Percentiles rank a stretch among this genome's conserved stretches.
Conservation (phyloP, 2,888 invertebrate species). For the Chrysotoxum bicinctum region DNA sequence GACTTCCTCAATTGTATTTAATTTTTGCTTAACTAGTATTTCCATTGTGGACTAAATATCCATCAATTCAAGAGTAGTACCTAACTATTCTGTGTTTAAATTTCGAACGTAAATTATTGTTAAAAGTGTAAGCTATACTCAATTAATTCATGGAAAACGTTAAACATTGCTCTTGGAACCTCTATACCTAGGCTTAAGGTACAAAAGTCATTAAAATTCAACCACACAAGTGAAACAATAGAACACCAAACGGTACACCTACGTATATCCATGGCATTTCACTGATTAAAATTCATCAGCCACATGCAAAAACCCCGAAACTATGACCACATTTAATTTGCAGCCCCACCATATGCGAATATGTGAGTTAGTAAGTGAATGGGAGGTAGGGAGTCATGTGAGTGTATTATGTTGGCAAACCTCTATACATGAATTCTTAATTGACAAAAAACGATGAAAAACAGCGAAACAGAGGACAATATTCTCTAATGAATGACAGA, state of each 20-base stretch:
- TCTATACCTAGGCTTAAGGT: not conserved
- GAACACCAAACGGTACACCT: slow-evolving; percentile 25
- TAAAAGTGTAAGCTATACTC: not conserved
- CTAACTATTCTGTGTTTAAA: no score
- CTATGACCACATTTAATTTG: slow-evolving; percentile 29
- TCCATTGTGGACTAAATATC: no score
- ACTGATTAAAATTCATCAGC: slow-evolving; percentile 47
- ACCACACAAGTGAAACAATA: slow-evolving; percentile 28
- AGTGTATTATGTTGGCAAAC: not conserved
- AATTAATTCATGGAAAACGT: not conserved
- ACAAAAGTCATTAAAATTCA: slow-evolving; percentile 16
- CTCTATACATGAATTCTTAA: slow-evolving; percentile 13
- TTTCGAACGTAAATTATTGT: no score
- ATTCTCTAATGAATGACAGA: slow-evolving; percentile 34
- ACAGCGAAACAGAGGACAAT: slow-evolving; percentile 1
- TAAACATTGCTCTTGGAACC: not conserved
- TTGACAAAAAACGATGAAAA: slow-evolving; percentile 6
- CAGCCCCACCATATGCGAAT: not conserved
- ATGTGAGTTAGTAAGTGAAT: not conserved
- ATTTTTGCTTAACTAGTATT: no score
- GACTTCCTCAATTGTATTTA: no score
- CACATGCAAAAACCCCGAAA: slow-evolving; percentile 19
- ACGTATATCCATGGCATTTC: slow-evolving; percentile 18
- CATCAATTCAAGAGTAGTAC: no score
- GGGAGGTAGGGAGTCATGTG: not conserved